phyloP scores from a whole-genome alignment of 2,113 vertebrate genomes.

The Gymnobelideus leadbeateri region DNA sequence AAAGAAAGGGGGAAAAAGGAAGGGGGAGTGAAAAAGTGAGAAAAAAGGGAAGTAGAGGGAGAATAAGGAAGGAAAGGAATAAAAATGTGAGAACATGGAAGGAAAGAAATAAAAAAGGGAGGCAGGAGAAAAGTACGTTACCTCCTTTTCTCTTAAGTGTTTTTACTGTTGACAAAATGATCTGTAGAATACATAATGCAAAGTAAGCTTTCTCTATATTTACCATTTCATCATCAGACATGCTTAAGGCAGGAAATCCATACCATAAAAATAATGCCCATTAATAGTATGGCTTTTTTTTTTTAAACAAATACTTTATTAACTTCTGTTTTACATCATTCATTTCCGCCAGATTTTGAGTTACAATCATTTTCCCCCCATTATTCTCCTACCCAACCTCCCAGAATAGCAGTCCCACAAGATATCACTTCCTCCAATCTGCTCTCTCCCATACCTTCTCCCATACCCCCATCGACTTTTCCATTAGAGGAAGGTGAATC shows the following conservation, averaged over 20 bases:
- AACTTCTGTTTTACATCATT: too few species aligned
- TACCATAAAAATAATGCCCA: slow-evolving; percentile 36
- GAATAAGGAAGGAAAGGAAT: not conserved
- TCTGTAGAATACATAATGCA: not conserved
- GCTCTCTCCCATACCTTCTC: too few species aligned
- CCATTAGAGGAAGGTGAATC: too few species aligned
- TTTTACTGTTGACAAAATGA: not conserved
- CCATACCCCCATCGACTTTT: too few species aligned
- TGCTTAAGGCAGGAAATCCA: not conserved
- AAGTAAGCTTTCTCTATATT: not conserved
- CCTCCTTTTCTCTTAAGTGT: not conserved
- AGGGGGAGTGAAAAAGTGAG: not conserved
- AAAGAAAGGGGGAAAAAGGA: not conserved
- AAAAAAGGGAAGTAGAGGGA: not conserved
- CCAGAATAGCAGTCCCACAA: too few species aligned
- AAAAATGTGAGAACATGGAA: not conserved
- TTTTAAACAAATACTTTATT: too few species aligned
- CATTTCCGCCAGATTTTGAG: too few species aligned
- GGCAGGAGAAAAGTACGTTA: not conserved
- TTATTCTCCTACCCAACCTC: too few species aligned
- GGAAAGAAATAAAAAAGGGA: not conserved
- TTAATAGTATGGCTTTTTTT: not conserved
- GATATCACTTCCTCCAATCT: too few species aligned
- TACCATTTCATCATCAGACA: not conserved
- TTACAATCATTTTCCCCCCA: too few species aligned